Evolutionary conservation across 1,140 invertebrate species (phyloP).

Genomic region (Heliconius melpomene): DNA sequence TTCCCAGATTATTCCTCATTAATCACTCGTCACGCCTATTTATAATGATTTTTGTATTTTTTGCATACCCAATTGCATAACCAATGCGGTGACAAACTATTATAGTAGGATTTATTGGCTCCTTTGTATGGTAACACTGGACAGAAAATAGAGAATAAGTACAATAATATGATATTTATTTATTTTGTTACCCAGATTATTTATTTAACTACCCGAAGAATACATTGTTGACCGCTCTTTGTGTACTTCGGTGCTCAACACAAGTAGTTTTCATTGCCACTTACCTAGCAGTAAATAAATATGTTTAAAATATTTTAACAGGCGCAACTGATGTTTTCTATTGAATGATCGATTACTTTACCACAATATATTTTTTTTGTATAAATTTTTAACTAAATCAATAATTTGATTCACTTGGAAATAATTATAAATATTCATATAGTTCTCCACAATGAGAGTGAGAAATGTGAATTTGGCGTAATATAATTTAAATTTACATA

Average conservation of each 20-base stretch:
- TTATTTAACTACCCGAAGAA: constrained; percentile 51
- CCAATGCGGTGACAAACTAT: constrained; percentile 70
- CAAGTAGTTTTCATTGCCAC: constrained; percentile 32
- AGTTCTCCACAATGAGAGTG: too few relatives aligned
- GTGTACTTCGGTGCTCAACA: constrained; percentile 17
- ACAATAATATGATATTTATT: constrained; percentile 50
- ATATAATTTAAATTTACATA: too few relatives aligned
- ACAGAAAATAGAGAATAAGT: constrained; percentile 33
- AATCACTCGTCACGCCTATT: constrained; percentile 23
- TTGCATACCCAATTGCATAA: constrained; percentile 76
- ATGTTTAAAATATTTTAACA: constrained; percentile 8
- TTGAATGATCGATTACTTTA: not conserved
- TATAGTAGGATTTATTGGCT: constrained; percentile 69
- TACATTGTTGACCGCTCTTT: constrained; percentile 46
- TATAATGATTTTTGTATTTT: constrained; percentile 51
- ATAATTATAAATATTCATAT: too few relatives aligned
- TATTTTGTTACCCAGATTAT: constrained; percentile 57
- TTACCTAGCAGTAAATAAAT: constrained; percentile 17
- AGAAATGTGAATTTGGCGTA: too few relatives aligned
- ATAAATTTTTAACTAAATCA: not conserved
- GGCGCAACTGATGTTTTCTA: not conserved
- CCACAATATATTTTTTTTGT: not conserved
- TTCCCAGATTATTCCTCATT: not conserved
- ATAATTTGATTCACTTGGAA: too few relatives aligned
- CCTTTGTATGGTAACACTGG: constrained; percentile 58